These are phyloP conservation scores for Andrena trimmerana DNA, from an alignment of 2,888 invertebrate species.

Conservation along the genomic window DNA sequence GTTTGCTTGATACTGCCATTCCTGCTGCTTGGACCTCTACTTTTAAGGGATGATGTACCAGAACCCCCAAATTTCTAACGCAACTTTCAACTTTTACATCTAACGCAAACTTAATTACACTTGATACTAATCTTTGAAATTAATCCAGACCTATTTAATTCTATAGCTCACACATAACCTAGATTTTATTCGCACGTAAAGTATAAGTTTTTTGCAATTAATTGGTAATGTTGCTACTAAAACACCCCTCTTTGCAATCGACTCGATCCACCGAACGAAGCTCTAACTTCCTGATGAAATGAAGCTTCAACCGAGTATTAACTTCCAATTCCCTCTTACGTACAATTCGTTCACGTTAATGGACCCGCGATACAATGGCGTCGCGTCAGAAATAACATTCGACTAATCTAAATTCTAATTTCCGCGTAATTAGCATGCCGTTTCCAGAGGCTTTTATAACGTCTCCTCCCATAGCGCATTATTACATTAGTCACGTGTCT, in stretches of 20 bases:
- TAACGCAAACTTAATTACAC: too few relatives aligned
- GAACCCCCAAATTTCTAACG: too few relatives aligned
- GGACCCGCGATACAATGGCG: slow-evolving; percentile 15
- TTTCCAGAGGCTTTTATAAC: slow-evolving; percentile 46
- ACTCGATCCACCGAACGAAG: not conserved
- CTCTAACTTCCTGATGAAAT: not conserved
- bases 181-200: not conserved
- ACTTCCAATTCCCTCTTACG: slow-evolving; percentile 6
- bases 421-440: slow-evolving; percentile 50
- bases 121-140: too few relatives aligned
- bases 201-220: not conserved
- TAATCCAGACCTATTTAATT: not conserved
- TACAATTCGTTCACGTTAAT: slow-evolving; percentile 47
- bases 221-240: not conserved
- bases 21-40: too few relatives aligned
- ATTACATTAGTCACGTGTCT: slow-evolving; percentile 57
- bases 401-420: slow-evolving; percentile 59
- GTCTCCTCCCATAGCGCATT: slow-evolving; percentile 17
- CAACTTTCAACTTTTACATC: too few relatives aligned
- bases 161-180: not conserved
- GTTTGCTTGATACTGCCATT: too few relatives aligned
- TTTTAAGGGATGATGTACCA: too few relatives aligned
- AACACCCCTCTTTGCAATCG: not conserved
- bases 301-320: not conserved
- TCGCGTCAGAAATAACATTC: slow-evolving; percentile 54